Base-by-base conservation (phyloP, 2,888 invertebrate genomes). In the Hymenopus coronatus region DNA sequence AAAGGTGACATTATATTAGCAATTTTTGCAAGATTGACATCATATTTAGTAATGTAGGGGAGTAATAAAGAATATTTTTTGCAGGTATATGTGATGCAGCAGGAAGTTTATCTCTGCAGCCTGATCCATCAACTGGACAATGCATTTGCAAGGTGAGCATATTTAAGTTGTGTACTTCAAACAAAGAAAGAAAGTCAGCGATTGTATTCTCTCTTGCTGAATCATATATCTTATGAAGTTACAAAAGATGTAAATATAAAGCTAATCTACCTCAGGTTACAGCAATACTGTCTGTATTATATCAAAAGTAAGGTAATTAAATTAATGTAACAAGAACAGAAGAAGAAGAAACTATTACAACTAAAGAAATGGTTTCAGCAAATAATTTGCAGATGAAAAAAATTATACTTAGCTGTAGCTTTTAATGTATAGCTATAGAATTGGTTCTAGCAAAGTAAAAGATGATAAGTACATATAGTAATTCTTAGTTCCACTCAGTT, bases 81-180 rank as follows among this genome's bases (percentile, higher is more conserved):
- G 28, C 91, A 91, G 94, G 93, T 89, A 93, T 93, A 12, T 99
- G 99, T 93, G 96, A 98, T 93, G 94, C 95, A 0, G 94, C 95
- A 9, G 99, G 99, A 81, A 97, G 97, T 14, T 92, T 94, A 91
- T 94, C 91, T 92, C 94, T 94, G 91, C 92, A 92, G 25, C 93
- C 94, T 0, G 94, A 95, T 91, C 93, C 94, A 9, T 91, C 92
- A 0, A 94, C 94, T 84, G 95, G 96, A 90, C 93, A 94, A 89
- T 97, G 97, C 92, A 93, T 93, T 28, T 97, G 97, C 94, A 97
- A 97, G 95, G 96, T 96, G 94, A 92, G 83, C 88, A 46, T n/a
- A 54, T 9, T 40, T 40, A 40, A 40, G 0, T 40, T 40, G 12
- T 40, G 40, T 40, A 33, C n/a, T 28, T 90, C 1, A 54, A 15